Evolutionary conservation across 1,140 invertebrate species (phyloP), one percentile per base, ranked within the genome.

Genomic region (Bursaphelenchus mucronatus): DNA sequence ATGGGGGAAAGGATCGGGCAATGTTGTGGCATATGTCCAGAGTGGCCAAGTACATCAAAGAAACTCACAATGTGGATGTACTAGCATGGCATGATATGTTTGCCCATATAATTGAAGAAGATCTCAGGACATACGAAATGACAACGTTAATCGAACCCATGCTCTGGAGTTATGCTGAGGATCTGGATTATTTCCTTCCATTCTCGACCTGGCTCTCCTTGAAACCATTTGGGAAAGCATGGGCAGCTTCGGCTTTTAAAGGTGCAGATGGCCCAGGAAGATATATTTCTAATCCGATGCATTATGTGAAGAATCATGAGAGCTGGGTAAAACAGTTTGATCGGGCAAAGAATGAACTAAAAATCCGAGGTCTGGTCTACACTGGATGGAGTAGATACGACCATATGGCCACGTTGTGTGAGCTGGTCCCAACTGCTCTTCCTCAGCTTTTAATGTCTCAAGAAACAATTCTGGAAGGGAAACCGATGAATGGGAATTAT

Each of bases 371-470:
- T 45, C 49, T 82, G 10, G 75, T 80, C 11, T 64, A 81, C 44
- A 68, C 80, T 40, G 78, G 80, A 19, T 80, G 78, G 78, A 79
- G 76, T 7, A 74, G 80, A 7, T 94, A 91, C 78, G 91, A 94
- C 82, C 94, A 97, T 81, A 91, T 92, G 84, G 90, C 91, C 4
- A 87, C 90, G 0, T 85, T 96, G 13, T 94, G 91, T 81, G 94
- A 98, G 83, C 82, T 95, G 7, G 82, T 98, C 8, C 88, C 88
- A 11, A 84, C 85, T 0, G 87, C 88, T 3, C 82, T 97, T 61
- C 94, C 94, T 8, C 88, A 88, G 0, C 81, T 91, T 5, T 86
- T 69, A 30, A 80, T 80, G 74, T 57, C 58, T 68, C 57, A 55
- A 40, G 69, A 81, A 61, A 81, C 78, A 13, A 77, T 80, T n/a